Evolutionary conservation across 2,797 vertebrate genomes (phyloP), one percentile per base, ranked within the genome.

Genomic region (Syncerus caffer): DNA sequence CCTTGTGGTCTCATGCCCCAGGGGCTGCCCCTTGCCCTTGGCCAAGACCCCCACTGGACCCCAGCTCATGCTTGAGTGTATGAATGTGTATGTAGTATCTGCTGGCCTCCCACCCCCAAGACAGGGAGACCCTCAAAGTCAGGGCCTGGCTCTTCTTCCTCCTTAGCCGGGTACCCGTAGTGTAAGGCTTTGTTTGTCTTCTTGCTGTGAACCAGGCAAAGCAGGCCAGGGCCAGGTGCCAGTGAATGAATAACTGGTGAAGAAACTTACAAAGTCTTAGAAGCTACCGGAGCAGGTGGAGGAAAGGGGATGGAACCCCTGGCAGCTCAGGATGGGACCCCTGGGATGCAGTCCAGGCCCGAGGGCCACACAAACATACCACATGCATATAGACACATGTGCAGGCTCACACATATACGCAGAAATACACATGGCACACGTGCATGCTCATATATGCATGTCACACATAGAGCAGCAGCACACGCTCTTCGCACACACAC

Each of bases 151-250:
- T 47, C 45, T 67, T 55, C 29, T 64, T 57, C 17, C 58, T 55
- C 23, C 53, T 31, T 38, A 62, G n/a, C 55, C 21, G 17, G 19
- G 55, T 7, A 3, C 31, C 34, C 1, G 0, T 3, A 13, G 14
- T 6, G 13, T 29, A 47, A 71, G 53, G 71, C 82, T 82, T 19
- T 14, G 2, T 51, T 58, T 58, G 50, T 31, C 76, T 55, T 67
- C 91, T 57, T 58, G 25, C 27, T 62, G 34, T 38, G 23, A 7
- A 58, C 34, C 13, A n/a, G 29, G 19, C 38, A 60, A 60, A 60
- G 27, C 9, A 4, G 25, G 14, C 8, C 74, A 55, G 16, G 27
- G 27, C n/a, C 23, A 42, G 62, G 57, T 3, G 21, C 23, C 47
- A 25, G 50, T 23, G 42, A 85, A 51, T 17, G 80, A 87, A 9